A percentile compares a stretch with the other conserved stretches of the same genome.
These are phyloP conservation scores for Aplysina aerophoba DNA, from an alignment of 37 sponge, comb jelly and placozoan species.

Conservation along the genomic window DNA sequence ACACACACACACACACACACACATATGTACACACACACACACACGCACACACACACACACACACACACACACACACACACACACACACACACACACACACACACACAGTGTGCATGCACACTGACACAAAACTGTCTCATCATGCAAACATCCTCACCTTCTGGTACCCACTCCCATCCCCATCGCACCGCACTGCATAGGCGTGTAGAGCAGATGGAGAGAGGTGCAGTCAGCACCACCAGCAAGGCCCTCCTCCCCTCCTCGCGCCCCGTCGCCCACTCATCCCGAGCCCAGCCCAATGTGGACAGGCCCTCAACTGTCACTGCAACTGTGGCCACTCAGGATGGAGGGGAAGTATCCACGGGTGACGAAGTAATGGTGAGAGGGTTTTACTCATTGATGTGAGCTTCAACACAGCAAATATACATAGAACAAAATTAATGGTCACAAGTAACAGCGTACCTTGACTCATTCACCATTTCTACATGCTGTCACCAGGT, in stretches of 20 bases:
- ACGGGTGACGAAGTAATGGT: slow-evolving; percentile 14
- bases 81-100: background rate
- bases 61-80: slow-evolving; percentile 5
- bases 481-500: too few relatives aligned
- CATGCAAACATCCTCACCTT: too few relatives aligned
- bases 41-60: background rate
- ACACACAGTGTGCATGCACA: too few relatives aligned
- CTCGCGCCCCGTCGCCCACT: background rate
- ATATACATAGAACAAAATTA: too few relatives aligned
- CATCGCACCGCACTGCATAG: background rate
- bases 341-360: background rate
- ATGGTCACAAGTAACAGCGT: too few relatives aligned
- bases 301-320: background rate
- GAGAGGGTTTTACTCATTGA: background rate
- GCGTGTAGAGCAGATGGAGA: background rate
- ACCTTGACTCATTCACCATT: too few relatives aligned
- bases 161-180: background rate
- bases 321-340: background rate
- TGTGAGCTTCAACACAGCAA: too few relatives aligned
- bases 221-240: background rate
- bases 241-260: background rate
- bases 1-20: too few relatives aligned
- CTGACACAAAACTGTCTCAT: too few relatives aligned
- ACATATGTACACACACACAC: slow-evolving; percentile 3
- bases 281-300: too few relatives aligned